Conservation (phyloP, 2,113 vertebrate genomes). For the Puma concolor region DNA sequence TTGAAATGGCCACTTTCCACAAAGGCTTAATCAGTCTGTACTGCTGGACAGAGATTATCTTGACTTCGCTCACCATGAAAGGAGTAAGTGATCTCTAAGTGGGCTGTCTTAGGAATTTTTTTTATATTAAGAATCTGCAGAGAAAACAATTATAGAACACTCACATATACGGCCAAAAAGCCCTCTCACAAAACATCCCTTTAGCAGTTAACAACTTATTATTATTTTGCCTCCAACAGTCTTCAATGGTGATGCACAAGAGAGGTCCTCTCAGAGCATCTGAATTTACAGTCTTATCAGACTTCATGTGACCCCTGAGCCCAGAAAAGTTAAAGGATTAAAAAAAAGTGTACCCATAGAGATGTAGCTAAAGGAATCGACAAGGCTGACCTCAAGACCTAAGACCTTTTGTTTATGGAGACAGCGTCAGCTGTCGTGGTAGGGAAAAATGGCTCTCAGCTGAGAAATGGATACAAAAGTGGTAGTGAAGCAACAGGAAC, state of each 20-base stretch:
- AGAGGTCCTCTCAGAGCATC: background rate
- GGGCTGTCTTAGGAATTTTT: background rate
- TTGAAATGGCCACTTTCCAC: background rate
- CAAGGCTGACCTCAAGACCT: background rate
- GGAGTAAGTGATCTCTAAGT: background rate
- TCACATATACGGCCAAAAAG: background rate
- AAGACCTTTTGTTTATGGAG: conserved; percentile 24
- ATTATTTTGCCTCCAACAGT: background rate
- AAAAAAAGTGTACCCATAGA: background rate
- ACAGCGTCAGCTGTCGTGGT: background rate
- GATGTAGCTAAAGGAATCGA: background rate
- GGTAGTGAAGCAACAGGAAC: background rate
- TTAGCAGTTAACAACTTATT: background rate
- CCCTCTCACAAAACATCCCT: background rate
- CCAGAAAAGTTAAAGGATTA: background rate
- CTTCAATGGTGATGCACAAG: background rate
- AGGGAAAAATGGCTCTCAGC: background rate
- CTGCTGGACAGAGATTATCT: background rate
- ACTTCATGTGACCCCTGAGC: background rate
- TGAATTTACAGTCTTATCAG: background rate
- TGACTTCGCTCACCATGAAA: background rate
- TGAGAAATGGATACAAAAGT: background rate
- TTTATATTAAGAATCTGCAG: conserved; percentile 47
- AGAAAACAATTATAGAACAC: background rate
- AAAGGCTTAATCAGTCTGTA: background rate